These are phyloP conservation scores for Nebria salina DNA, from an alignment of 2,888 invertebrate genomes.

Conservation along the genomic window DNA sequence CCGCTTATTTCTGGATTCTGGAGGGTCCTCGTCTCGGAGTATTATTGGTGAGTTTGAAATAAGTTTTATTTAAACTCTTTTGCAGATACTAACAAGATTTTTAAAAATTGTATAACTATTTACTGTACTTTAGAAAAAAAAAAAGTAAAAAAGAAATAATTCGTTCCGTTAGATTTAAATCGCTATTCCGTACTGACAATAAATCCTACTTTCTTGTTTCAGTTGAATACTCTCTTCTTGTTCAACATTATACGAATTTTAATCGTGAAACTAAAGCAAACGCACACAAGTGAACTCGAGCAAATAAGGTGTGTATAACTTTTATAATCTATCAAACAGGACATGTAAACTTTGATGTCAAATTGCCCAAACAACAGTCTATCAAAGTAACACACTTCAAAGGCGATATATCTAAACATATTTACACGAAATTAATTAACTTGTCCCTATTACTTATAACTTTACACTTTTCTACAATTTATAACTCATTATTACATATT, in stretches of 20 bases:
- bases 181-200: no score
- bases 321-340: background rate
- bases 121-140: no score
- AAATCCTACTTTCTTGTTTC: constrained; percentile 54
- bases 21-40: constrained; percentile 87
- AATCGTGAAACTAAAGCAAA: constrained; percentile 77
- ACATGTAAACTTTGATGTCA: background rate
- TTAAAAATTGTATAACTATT: no score
- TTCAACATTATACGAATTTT: constrained; percentile 83
- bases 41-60: constrained; percentile 73
- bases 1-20: constrained; percentile 86
- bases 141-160: no score
- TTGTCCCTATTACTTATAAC: no score
- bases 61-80: background rate
- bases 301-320: constrained; percentile 71
- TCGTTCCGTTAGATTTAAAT: no score
- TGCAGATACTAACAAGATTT: background rate
- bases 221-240: constrained; percentile 82
- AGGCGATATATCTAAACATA: background rate
- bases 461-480: no score
- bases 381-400: background rate
- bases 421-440: no score
- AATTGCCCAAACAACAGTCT: background rate
- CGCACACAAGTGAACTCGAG: constrained; percentile 77
- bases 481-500: no score